These are phyloP conservation scores for Monopterus albus DNA, from an alignment of 2,113 vertebrate species.

Conservation along the genomic window DNA sequence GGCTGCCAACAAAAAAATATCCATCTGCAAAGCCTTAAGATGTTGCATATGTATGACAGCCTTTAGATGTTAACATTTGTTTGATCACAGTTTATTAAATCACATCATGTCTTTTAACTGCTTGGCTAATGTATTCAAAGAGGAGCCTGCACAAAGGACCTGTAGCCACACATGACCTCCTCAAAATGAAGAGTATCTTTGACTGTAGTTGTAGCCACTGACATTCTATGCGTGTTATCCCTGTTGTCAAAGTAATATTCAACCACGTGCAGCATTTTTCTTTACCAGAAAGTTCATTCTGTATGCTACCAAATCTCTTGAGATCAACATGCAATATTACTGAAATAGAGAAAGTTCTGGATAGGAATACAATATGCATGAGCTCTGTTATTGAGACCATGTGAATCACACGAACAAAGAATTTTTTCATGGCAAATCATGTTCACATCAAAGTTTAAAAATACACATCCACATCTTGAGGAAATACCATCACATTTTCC, in stretches of 20 bases:
- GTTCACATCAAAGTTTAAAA: constrained; percentile 89
- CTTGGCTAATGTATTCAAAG: constrained; percentile 37
- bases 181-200: constrained; percentile 38
- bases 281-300: constrained; percentile 34
- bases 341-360: constrained; percentile 35
- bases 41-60: constrained; percentile 36
- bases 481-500: constrained; percentile 89
- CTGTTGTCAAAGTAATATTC: constrained; percentile 26
- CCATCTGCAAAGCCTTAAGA: constrained; percentile 12
- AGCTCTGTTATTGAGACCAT: constrained; percentile 86
- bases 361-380: constrained; percentile 81
- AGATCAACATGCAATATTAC: constrained; percentile 48
- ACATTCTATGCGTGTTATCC: constrained; percentile 29
- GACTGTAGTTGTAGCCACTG: constrained; percentile 27
- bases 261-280: constrained; percentile 4
- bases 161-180: constrained; percentile 41
- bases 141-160: constrained; percentile 17
- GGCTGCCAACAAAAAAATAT: constrained; percentile 26
- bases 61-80: constrained; percentile 38
- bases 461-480: constrained; percentile 85
- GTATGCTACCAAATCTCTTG: constrained; percentile 38
- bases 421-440: constrained; percentile 89
- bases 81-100: constrained; percentile 45
- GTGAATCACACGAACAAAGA: constrained; percentile 90
- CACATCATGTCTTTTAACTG: constrained; percentile 34